Evolutionary conservation across 2,888 invertebrate genomes (phyloP).

Genomic region (Mantis religiosa): DNA sequence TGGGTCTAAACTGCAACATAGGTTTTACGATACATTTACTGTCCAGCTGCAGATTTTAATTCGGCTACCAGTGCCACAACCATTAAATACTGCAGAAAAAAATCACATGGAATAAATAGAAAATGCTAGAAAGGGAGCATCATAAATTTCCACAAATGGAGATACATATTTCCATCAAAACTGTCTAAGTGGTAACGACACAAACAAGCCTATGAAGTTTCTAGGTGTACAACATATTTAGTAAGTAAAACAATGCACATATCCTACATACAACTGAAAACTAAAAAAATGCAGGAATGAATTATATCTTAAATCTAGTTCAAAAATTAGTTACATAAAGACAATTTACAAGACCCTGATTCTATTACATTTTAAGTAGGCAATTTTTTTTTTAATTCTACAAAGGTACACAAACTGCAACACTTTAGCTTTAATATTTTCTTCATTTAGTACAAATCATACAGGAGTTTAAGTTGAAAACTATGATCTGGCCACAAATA

Average conservation of each 20-base stretch:
- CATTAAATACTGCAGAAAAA: neutral
- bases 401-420: neutral
- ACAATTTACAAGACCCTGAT: neutral
- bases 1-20: neutral
- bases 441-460: neutral
- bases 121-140: neutral
- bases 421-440: neutral
- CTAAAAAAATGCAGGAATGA: neutral
- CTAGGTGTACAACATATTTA: neutral
- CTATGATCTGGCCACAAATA: neutral
- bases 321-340: neutral
- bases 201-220: neutral
- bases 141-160: neutral
- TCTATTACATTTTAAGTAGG: neutral
- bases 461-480: neutral
- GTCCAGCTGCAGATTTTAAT: neutral
- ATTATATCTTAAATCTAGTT: neutral
- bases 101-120: neutral
- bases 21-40: neutral
- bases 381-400: neutral
- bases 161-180: neutral
- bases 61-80: neutral
- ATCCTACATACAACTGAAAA: neutral
- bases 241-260: neutral
- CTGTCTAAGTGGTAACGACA: neutral